These are phyloP conservation scores for Dendrolimus punctatus DNA, from an alignment of 1,140 invertebrate genomes.

Conservation along the genomic window DNA sequence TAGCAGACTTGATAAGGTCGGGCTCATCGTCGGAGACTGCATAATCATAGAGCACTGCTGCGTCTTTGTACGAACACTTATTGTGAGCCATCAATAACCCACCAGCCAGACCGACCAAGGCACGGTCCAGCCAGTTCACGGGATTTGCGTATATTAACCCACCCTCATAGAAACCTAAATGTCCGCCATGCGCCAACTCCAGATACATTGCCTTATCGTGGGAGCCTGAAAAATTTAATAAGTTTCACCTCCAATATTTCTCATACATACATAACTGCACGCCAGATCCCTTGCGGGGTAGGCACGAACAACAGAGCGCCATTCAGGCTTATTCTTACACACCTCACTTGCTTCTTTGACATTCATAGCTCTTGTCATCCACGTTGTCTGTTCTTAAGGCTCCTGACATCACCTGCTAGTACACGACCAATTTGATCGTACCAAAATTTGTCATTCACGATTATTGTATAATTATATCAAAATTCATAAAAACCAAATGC, in stretches of 20 bases:
- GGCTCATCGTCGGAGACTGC: slow-evolving; percentile 40
- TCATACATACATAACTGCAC: too few relatives aligned
- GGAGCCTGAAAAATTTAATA: slow-evolving; percentile 70
- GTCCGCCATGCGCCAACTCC: slow-evolving; percentile 90
- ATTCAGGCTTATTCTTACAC: too few relatives aligned
- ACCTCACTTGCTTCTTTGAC: too few relatives aligned
- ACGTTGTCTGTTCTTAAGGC: too few relatives aligned
- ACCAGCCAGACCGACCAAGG: slow-evolving; percentile 82
- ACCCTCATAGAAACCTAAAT: slow-evolving; percentile 94
- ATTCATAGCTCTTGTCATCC: too few relatives aligned
- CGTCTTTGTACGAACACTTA: slow-evolving; percentile 45
- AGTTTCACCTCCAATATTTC: neutral
- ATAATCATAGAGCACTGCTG: slow-evolving; percentile 6
- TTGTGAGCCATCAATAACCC: slow-evolving; percentile 77
- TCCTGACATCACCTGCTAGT: too few relatives aligned
- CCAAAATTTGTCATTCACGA: too few relatives aligned
- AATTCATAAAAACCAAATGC: too few relatives aligned
- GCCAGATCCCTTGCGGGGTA: too few relatives aligned
- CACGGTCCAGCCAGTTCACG: slow-evolving; percentile 92
- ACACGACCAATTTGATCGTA: too few relatives aligned
- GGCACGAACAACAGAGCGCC: too few relatives aligned
- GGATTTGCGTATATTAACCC: slow-evolving; percentile 87
- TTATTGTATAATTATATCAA: too few relatives aligned
- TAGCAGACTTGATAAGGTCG: slow-evolving; percentile 52
- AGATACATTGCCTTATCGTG: slow-evolving; percentile 82